Evolutionary conservation across 2,113 vertebrate genomes (phyloP), one percentile per base, ranked within the genome.

Genomic region (Ginglymostoma cirratum): DNA sequence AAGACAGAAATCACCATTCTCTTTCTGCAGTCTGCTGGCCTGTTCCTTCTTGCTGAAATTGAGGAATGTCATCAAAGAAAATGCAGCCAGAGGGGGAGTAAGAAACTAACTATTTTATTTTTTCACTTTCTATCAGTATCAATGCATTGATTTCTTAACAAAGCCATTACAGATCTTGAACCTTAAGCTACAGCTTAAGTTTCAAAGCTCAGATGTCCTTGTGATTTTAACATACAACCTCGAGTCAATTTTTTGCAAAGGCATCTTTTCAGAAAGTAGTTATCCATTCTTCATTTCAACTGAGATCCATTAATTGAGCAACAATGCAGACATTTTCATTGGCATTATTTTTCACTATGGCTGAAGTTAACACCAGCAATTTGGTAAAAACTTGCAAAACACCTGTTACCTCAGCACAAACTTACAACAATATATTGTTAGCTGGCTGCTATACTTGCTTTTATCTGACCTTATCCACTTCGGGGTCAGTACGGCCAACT

Each of bases 401-500:
- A 93, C 61, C 61, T 93, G 89, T 93, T n/a, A 93, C 55, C 66
- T 61, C 61, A 38, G 55, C 61, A 66, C n/a, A 5, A 67, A 38
- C 89, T n/a, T 66, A 66, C 89, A 67, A 93, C 89, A 93, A 93
- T 93, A 72, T 95, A 95, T 48, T 70, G 94, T 48, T 72, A 93
- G 94, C 69, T 72, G 67, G 45, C 38, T 95, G 69, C 42, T 42
- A 23, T 72, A 95, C 19, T 95, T 95, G 69, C 94, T 95, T 72
- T 45, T 45, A 95, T 95, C 42, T 70, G 94, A 95, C 94, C 94
- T 95, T 95, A 45, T 95, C 94, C 45, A 76, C 67, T 95, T 95
- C 94, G 52, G 94, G 94, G 94, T 95, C 67, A 95, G 94, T 19
- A 45, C 19, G 19, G 67, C 67, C 67, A 70, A 72, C 94, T 95